Evolutionary conservation across 2,113 vertebrate genomes (phyloP).

Genomic region (Saguinus midas): DNA sequence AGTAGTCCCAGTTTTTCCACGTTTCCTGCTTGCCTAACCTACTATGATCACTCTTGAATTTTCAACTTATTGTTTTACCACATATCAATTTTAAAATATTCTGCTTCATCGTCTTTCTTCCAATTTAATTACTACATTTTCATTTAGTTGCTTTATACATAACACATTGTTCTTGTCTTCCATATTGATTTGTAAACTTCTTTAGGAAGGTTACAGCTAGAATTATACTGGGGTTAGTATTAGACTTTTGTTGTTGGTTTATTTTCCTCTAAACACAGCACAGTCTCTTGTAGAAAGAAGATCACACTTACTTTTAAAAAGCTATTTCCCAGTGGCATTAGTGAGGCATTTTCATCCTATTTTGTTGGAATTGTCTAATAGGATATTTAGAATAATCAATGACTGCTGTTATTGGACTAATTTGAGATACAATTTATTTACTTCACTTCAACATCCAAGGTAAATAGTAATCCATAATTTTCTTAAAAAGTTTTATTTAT

Average conservation of each 20-base stretch:
- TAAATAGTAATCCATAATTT: neutral
- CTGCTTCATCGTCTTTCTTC: neutral
- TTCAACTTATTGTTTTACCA: neutral
- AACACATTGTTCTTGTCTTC: neutral
- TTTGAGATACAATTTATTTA: neutral
- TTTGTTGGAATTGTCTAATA: neutral
- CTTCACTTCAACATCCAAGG: neutral
- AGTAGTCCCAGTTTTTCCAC: neutral
- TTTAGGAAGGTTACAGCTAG: neutral
- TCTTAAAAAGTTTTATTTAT: conserved; percentile 1
- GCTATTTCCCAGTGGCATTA: neutral
- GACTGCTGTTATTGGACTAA: neutral
- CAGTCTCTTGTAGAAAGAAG: neutral
- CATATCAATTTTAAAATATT: neutral
- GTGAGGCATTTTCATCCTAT: neutral
- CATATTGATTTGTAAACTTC: neutral
- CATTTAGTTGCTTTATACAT: neutral
- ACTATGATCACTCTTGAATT: neutral
- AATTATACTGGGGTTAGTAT: neutral
- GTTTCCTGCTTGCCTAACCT: neutral
- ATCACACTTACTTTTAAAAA: neutral
- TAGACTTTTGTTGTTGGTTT: neutral
- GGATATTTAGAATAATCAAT: neutral
- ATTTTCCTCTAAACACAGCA: neutral
- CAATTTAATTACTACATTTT: neutral